A percentile compares a stretch with the other conserved stretches of the same genome.
These are phyloP conservation scores for Gadus chalcogrammus DNA, from an alignment of 2,113 vertebrate species.

Conservation along the genomic window DNA sequence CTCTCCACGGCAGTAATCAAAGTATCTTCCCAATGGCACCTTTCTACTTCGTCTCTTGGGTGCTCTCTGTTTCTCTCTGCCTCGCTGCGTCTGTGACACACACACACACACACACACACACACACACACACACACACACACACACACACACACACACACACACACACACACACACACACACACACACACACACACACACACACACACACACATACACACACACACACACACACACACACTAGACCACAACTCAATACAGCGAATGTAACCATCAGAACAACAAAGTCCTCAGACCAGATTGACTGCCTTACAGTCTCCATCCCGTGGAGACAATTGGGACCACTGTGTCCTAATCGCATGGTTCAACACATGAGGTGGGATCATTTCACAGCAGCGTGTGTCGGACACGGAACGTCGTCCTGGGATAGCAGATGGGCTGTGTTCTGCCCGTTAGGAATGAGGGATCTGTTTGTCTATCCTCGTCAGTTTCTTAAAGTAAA, in stretches of 20 bases:
- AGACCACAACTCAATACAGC: constrained; percentile 1
- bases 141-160: background rate
- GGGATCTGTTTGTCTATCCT: constrained; percentile 15
- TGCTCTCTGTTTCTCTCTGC: background rate
- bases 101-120: background rate
- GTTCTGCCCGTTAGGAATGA: constrained; percentile 25
- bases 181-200: background rate
- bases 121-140: constrained; percentile 4
- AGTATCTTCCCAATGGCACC: constrained; percentile 38
- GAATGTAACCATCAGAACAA: constrained; percentile 21
- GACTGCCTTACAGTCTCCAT: constrained; percentile 29
- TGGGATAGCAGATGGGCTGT: constrained; percentile 14
- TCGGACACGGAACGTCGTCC: constrained; percentile 23
- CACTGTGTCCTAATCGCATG: too few relatives aligned
- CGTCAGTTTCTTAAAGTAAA: constrained; percentile 28
- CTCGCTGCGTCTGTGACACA: constrained; percentile 4
- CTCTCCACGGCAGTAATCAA: constrained; percentile 55
- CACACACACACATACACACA: background rate
- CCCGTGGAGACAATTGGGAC: background rate
- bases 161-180: background rate
- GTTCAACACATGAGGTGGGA: constrained; percentile 18
- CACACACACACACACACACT: constrained; percentile 1
- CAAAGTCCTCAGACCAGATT: constrained; percentile 46
- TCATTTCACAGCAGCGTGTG: background rate
- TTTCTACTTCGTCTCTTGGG: constrained; percentile 33